Base-by-base conservation (phyloP, 2,888 invertebrate genomes). In the Aphodius granarius region DNA sequence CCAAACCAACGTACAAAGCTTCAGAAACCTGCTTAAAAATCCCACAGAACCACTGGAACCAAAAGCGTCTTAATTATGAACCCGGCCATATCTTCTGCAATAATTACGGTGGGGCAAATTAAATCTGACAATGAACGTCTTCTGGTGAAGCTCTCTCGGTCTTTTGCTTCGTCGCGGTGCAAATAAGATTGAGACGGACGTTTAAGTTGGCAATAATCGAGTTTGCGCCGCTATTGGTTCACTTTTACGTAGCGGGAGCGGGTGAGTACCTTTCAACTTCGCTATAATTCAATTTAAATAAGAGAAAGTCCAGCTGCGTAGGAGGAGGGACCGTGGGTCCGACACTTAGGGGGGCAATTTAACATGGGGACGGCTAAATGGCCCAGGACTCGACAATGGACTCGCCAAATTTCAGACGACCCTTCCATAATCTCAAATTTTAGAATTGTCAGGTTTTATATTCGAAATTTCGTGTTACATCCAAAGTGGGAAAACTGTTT, bases 281-380 rank as follows among this genome's bases (percentile, higher is more conserved):
- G 86, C 86, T 85, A 86, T 87, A 86, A 87, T 87, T 86, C 86
- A 85, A 87, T 87, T 87, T 86, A 86, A 87, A 87, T 87, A 85
- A 86, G 85, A 86, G 86, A 86, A 86, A 86, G 86, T 85, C 84
- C 83, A 81, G 82, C 81, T 81, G 76, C 76, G 74, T 72, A 66
- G 73, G 76, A 74, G 77, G 76, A 20, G 20, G 19, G 19, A 9
- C 22, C 22, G 68, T n/a, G 5, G 68, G 20, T 18, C n/a, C 18
- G 66, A 66, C 68, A 68, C 68, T 68, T 68, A 68, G 68, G 68
- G 43, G 68, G 68, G 68, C 68, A 68, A 68, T 68, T 68, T 68
- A 20, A 21, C 68, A 20, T 20, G 68, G 68, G 68, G 20, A 68
- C n/a, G n/a, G n/a, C 68, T 68, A 68, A 68, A 68, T 68, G 68